Conservation (phyloP, 2,113 vertebrate genomes). For the Cranoglanis bouderius region DNA sequence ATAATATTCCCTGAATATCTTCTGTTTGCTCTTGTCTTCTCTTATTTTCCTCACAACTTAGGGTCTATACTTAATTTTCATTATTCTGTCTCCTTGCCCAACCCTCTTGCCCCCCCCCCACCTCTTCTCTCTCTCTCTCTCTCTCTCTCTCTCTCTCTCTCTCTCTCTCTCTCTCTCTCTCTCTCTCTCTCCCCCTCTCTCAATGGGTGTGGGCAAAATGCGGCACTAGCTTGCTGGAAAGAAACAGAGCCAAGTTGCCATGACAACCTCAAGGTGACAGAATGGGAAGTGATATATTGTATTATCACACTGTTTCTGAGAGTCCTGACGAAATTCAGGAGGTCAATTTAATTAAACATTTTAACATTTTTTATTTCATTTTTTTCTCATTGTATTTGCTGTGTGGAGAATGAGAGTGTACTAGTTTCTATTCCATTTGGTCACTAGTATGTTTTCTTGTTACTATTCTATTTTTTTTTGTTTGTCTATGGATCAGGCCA, state of each 20-base stretch:
- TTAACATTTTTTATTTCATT: neutral
- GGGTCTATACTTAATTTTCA: neutral
- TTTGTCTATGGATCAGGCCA: neutral
- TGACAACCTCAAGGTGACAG: slow-evolving; percentile 66
- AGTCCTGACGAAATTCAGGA: neutral
- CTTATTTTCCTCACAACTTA: neutral
- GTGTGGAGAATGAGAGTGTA: neutral
- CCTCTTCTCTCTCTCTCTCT: neutral
- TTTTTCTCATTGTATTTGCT: neutral
- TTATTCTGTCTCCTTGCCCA: neutral
- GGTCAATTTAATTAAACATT: neutral
- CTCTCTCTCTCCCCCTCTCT: slow-evolving; percentile 39
- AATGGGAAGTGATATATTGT: slow-evolving; percentile 60
- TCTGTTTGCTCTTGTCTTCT: neutral
- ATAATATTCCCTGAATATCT: neutral
- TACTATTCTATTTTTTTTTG: neutral
- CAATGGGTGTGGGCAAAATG: slow-evolving; percentile 56
- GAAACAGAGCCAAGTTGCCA: slow-evolving; percentile 63
- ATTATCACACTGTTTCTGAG: slow-evolving; percentile 14
- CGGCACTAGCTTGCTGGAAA: slow-evolving; percentile 61
- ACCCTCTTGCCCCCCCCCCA: neutral
- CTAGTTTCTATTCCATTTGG: neutral
- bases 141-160: neutral
- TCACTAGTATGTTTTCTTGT: neutral
- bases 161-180: slow-evolving; percentile 31